phyloP scores from a whole-genome alignment of 2,888 invertebrate genomes.

The Escarpia spicata region DNA sequence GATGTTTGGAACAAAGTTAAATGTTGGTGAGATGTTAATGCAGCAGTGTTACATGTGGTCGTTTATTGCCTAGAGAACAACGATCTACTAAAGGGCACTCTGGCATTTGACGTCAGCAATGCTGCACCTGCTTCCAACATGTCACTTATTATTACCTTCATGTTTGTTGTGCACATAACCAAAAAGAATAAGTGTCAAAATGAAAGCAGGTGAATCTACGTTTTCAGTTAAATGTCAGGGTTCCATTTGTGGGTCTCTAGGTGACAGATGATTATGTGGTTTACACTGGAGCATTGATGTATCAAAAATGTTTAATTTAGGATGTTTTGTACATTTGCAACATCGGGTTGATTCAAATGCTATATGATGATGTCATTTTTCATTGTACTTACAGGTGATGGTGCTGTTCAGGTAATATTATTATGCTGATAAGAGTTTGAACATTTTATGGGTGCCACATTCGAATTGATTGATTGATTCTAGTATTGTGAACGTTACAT shows the following conservation, averaged over 20 bases:
- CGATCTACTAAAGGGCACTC: not conserved
- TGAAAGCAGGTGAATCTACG: not conserved
- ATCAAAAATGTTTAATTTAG: not conserved
- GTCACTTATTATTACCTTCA: not conserved
- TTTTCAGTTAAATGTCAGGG: not conserved
- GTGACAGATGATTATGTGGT: not conserved
- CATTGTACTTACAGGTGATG: too few species aligned
- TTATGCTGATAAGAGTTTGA: too few species aligned
- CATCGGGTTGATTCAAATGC: too few species aligned
- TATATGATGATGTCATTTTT: too few species aligned
- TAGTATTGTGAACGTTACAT: too few species aligned
- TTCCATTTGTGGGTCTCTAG: not conserved
- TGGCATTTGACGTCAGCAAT: not conserved
- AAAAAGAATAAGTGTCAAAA: not conserved
- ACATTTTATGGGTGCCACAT: too few species aligned
- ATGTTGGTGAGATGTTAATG: not conserved
- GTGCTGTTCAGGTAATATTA: too few species aligned
- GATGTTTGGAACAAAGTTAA: not conserved
- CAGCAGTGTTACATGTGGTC: not conserved
- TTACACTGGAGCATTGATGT: not conserved
- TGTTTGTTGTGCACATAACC: not conserved
- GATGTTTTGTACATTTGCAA: too few species aligned
- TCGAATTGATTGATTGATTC: too few species aligned
- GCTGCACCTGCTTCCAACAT: not conserved
- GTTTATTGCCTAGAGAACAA: not conserved